Evolutionary conservation across 2,888 invertebrate genomes (phyloP), one percentile per base, ranked within the genome.

Genomic region (Auanema sp.): DNA sequence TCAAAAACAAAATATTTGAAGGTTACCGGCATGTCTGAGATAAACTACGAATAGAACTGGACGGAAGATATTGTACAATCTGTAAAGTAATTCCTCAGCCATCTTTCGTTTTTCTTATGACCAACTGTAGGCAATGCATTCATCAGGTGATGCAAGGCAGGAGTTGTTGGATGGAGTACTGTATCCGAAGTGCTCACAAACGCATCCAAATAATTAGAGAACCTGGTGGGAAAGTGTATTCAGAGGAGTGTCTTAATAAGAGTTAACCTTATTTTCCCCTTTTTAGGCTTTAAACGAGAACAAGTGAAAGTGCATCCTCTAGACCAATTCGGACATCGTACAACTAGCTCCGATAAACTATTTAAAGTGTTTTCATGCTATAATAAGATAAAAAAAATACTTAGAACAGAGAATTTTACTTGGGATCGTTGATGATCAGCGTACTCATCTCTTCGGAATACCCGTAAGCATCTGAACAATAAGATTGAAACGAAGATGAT

Each of bases 301-400:
- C 64, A 41, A 10, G 12, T 44, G 21, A 69, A 69, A 4, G 40
- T 16, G 47, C 68, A 69, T 10, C 72, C 72, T 12, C 61, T 60
- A 11, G 52, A 24, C 69, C 69, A 72, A 47, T 72, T 72, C 0
- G 72, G 72, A 60, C 72, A 72, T 25, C 72, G 60, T 4, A 68
- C 52, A n/a, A 69, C n/a, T 40, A 66, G 14, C 42, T 69, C 60
- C 57, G 63, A 52, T 49, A 71, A 8, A n/a, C 61, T 60, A 54
- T 71, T 67, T 16, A 67, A 44, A 4, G 66, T 44, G 5, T 55
- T 43, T 43, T 65, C 63, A 43, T 71, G 71, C 55, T 71, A 63
- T 3, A 67, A 67, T 11, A 62, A 42, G 21, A 58, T 53, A 18
- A 24, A n/a, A 14, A 43, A 14, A 56, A 16, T 14, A 42, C 14